Evolutionary conservation across 2,797 vertebrate genomes (phyloP).

Genomic region (Crenichthys baileyi): DNA sequence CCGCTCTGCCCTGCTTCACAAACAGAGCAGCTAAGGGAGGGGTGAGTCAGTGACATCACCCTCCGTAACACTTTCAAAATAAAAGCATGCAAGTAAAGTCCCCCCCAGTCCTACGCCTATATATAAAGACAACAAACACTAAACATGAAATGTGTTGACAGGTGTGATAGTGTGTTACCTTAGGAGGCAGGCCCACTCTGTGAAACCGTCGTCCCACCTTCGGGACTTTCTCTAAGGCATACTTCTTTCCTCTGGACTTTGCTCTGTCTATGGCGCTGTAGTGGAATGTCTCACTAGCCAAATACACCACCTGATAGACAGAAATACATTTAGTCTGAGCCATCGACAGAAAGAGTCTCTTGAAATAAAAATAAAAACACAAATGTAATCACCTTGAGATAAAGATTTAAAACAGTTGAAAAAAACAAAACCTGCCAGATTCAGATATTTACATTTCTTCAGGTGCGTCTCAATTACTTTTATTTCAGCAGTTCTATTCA

Average conservation of each 20-base stretch:
- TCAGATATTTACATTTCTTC: neutral
- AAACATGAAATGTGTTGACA: neutral
- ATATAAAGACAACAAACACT: neutral
- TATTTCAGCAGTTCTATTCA: neutral
- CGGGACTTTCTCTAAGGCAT: slow-evolving; percentile 96
- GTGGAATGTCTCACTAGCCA: slow-evolving; percentile 97
- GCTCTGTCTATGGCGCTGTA: slow-evolving; percentile 95
- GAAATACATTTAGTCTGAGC: neutral
- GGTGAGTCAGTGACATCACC: no score
- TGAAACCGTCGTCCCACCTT: slow-evolving; percentile 96
- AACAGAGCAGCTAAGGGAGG: no score
- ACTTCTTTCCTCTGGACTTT: slow-evolving; percentile 97
- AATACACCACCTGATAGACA: slow-evolving; percentile 87
- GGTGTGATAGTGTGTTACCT: slow-evolving; percentile 79
- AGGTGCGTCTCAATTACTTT: neutral
- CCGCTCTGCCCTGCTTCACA: no score
- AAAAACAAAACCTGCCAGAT: neutral
- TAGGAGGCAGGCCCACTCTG: slow-evolving; percentile 95
- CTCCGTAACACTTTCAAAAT: no score
- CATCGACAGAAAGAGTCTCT: neutral
- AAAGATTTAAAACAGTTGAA: neutral
- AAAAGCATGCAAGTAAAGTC: no score
- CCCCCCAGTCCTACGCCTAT: no score
- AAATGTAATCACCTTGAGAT: neutral
- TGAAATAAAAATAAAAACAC: neutral